Percentiles rank a stretch among this genome's conserved stretches.
Evolutionary conservation across 1,140 invertebrate species (phyloP).

Genomic region (Condylostylus longicornis): DNA sequence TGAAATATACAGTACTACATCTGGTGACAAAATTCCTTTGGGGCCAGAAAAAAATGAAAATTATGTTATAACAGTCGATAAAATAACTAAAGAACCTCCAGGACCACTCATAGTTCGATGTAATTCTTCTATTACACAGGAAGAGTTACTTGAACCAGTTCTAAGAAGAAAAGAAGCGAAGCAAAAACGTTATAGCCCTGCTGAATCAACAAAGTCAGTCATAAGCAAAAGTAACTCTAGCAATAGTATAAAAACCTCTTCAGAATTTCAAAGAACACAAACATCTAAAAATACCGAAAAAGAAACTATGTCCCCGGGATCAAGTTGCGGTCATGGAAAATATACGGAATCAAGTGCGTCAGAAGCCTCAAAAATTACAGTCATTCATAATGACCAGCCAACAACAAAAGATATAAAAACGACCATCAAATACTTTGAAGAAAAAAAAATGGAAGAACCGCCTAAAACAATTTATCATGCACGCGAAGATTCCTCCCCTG

Average conservation of each 20-base stretch:
- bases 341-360: conserved; percentile 52
- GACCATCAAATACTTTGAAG: conserved; percentile 62
- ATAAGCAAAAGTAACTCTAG: not conserved
- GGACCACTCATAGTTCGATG: conserved; percentile 47
- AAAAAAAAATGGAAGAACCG: conserved; percentile 35
- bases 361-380: conserved; percentile 49
- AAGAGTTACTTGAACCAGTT: conserved; percentile 31
- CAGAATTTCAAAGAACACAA: not conserved
- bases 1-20: conserved; percentile 59
- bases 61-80: conserved; percentile 44
- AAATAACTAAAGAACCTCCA: conserved; percentile 28
- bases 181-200: not conserved
- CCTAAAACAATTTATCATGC: conserved; percentile 39
- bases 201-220: conserved; percentile 14
- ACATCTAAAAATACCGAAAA: not conserved
- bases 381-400: conserved; percentile 36
- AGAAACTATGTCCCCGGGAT: not conserved
- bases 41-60: conserved; percentile 14
- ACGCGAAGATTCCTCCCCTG: conserved; percentile 37
- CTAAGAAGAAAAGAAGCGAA: conserved; percentile 22
- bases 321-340: conserved; percentile 34
- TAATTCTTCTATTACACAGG: conserved; percentile 40
- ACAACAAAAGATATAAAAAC: conserved; percentile 37
- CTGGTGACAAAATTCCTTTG: not conserved
- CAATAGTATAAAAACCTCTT: not conserved